Evolutionary conservation across 2,797 vertebrate genomes (phyloP).

Genomic region (Tokudaia tokunoshimensis): DNA sequence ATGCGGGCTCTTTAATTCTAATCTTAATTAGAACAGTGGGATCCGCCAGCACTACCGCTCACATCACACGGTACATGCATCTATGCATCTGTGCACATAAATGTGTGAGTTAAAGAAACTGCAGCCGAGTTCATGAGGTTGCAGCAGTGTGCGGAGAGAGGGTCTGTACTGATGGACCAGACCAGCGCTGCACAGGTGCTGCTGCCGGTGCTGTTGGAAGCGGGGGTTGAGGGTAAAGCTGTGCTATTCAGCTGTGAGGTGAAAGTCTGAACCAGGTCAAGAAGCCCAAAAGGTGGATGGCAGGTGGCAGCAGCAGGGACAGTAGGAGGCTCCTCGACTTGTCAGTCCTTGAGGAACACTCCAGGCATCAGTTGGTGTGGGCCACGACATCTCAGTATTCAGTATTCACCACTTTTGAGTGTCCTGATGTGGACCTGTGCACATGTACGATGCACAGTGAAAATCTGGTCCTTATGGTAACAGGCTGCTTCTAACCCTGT

Average conservation of each 20-base stretch:
- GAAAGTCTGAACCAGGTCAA: not conserved
- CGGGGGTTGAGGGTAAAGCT: not conserved
- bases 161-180: too few species aligned
- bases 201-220: not conserved
- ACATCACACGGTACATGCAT: not conserved
- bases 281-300: not conserved
- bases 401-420: not conserved
- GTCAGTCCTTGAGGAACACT: not conserved
- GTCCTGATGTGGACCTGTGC: not conserved
- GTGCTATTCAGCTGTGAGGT: not conserved
- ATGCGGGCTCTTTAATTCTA: not conserved
- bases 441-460: too few species aligned
- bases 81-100: not conserved
- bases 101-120: not conserved
- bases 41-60: not conserved
- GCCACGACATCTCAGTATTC: not conserved
- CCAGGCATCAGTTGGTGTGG: not conserved
- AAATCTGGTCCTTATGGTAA: not conserved
- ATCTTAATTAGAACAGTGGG: not conserved
- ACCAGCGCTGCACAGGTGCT: not conserved
- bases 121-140: not conserved
- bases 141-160: not conserved
- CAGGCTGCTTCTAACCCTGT: not conserved
- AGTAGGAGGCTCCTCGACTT: not conserved
- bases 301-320: not conserved